Evolutionary conservation across 2,113 vertebrate species (phyloP), one percentile per base, ranked within the genome.

Genomic region (Bathybates hornii): DNA sequence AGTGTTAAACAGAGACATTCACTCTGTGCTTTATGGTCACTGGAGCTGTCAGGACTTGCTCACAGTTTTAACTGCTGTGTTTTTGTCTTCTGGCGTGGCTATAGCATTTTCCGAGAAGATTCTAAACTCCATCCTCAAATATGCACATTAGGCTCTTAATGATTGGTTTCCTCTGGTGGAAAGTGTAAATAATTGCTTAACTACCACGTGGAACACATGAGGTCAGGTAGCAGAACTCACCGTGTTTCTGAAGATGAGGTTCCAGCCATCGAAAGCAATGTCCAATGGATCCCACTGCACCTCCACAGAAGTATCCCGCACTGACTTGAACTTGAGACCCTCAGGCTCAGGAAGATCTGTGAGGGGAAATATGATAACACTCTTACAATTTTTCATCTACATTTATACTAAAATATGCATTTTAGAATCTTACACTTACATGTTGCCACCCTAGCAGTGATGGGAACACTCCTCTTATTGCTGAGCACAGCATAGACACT

Each of bases 211-310:
- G 66, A 84, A 78, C 54, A 84, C 43, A 82, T 54, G 63, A 66
- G 52, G 24, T 50, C 16, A 50, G 24, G 13, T 8, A 56, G 29
- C 81, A 50, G 34, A 24, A 92, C 97, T 98, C 89, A 99, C 99
- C 87, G 96, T 97, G 73, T 98, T 98, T 82, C 93, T 97, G 95
- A 99, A 99, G 91, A 99, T 97, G 86, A 99, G 96, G 92, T 99
- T 98, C 99, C 99, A 99, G 3, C 97, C 97, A 92, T 99, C 98
- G 48, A 99, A 99, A 32, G 97, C 95, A 6, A 99, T 97, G 87
- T 98, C 96, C 86, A 99, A 86, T 38, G 98, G 98, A 81, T 99
- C 99, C 99, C 99, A 99, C 87, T 98, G 97, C 85, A 99, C 99
- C 89, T 99, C 97, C 56, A 99, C 98, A 0, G 98, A 98, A 0